A percentile compares a stretch with the other conserved stretches of the same genome.
Conservation (phyloP, 1,140 invertebrate genomes). For the Pachyrhynchus sulphureomaculatus region DNA sequence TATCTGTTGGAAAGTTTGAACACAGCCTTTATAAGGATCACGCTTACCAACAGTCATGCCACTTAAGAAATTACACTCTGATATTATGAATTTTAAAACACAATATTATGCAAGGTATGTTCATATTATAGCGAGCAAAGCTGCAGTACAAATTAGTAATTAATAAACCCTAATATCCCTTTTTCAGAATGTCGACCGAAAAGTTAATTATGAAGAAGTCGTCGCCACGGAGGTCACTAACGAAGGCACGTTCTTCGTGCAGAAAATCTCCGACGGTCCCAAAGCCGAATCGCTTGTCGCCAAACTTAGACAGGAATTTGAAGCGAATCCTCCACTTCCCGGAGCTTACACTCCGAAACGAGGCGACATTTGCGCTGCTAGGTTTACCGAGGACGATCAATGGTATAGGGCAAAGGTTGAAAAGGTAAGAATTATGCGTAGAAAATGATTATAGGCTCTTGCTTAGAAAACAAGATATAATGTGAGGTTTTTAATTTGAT, state of each 20-base stretch:
- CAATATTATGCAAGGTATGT: too few relatives aligned
- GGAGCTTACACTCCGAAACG: constrained; percentile 84
- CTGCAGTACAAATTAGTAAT: too few relatives aligned
- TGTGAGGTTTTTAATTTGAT: too few relatives aligned
- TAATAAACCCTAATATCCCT: too few relatives aligned
- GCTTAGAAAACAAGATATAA: not conserved
- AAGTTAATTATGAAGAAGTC: constrained; percentile 85
- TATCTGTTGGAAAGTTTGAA: too few relatives aligned
- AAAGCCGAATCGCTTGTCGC: constrained; percentile 84
- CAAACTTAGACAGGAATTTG: constrained; percentile 83
- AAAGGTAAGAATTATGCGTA: constrained; percentile 71
- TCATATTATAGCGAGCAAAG: too few relatives aligned
- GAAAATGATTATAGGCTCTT: not conserved
- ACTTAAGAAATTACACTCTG: too few relatives aligned
- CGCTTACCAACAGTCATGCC: too few relatives aligned
- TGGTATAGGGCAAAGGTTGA: constrained; percentile 96
- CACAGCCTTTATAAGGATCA: too few relatives aligned
- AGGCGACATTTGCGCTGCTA: constrained; percentile 87
- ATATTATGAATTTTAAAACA: too few relatives aligned
- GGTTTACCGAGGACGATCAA: constrained; percentile 80
- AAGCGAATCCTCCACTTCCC: constrained; percentile 78
- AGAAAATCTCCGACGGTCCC: constrained; percentile 80
- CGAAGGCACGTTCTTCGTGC: constrained; percentile 87
- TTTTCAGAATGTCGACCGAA: constrained; percentile 65
- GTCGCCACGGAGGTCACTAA: constrained; percentile 85